These are phyloP conservation scores for Parazoanthus atlanticus DNA, from an alignment of 92 coral and sea anemone genomes.

Conservation along the genomic window DNA sequence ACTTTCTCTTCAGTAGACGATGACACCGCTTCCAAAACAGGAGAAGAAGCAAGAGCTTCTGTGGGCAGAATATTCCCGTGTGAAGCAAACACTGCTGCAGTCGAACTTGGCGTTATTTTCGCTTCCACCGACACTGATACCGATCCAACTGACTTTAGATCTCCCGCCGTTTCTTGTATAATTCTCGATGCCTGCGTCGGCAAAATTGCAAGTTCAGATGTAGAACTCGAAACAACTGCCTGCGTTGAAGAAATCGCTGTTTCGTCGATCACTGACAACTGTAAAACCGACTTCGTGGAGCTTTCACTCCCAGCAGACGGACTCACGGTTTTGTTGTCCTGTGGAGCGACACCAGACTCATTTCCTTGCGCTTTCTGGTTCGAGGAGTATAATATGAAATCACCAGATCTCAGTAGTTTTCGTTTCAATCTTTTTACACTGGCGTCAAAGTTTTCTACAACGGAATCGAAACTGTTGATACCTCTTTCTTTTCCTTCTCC, in stretches of 20 bases:
- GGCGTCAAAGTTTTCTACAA: conserved; percentile 16
- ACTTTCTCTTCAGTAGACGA: neutral
- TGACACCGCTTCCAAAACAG: neutral
- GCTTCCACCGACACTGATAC: neutral
- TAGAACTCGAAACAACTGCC: neutral
- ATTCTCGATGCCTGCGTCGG: conserved; percentile 11
- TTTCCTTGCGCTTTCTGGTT: neutral
- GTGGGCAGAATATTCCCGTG: conserved; percentile 1
- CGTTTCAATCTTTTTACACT: conserved; percentile 19
- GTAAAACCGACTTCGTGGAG: neutral
- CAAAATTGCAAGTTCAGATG: neutral
- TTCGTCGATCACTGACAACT: neutral
- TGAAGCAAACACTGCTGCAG: neutral
- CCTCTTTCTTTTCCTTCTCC: neutral
- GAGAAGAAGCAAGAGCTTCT: conserved; percentile 10
- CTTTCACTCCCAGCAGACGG: neutral
- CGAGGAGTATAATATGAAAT: neutral
- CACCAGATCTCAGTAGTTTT: neutral
- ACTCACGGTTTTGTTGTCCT: neutral
- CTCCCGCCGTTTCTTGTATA: conserved; percentile 21
- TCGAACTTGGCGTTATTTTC: neutral
- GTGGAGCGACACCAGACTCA: neutral
- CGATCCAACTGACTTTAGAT: neutral
- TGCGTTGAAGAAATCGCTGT: neutral
- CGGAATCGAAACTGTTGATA: conserved; percentile 11